These are phyloP conservation scores for Idaea dimidiata DNA, from an alignment of 2,888 invertebrate genomes.

Conservation along the genomic window DNA sequence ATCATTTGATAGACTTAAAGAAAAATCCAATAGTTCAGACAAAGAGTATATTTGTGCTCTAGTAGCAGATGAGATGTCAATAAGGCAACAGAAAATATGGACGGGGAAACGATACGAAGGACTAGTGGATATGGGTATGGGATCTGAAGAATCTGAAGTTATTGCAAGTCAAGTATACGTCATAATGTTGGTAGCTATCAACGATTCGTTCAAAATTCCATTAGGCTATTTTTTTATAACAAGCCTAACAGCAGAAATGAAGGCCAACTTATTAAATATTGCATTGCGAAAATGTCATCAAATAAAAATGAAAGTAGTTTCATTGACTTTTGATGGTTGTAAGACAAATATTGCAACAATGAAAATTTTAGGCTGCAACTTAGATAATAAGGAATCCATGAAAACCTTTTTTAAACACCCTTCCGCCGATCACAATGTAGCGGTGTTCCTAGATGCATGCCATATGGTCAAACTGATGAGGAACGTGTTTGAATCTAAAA, in stretches of 20 bases:
- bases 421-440: slow-evolving; percentile 12
- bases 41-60: slow-evolving; percentile 9
- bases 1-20: slow-evolving; percentile 13
- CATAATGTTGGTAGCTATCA: slow-evolving; percentile 20
- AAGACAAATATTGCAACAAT: slow-evolving; percentile 3
- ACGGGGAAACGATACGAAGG: slow-evolving; percentile 20
- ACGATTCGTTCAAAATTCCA: slow-evolving; percentile 25
- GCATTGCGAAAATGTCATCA: slow-evolving; percentile 14
- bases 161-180: slow-evolving; percentile 26
- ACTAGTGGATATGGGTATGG: slow-evolving; percentile 14
- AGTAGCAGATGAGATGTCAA: slow-evolving; percentile 27
- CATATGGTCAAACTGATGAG: slow-evolving; percentile 25
- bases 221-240: slow-evolving; percentile 25
- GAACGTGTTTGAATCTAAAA: slow-evolving; percentile 13
- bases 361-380: slow-evolving; percentile 17
- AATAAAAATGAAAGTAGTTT: slow-evolving; percentile 12
- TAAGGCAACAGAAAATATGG: slow-evolving; percentile 27
- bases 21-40: slow-evolving; percentile 6
- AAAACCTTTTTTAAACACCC: slow-evolving; percentile 22
- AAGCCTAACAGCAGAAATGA: slow-evolving; percentile 16
- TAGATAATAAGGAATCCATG: slow-evolving; percentile 9
- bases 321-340: slow-evolving; percentile 9
- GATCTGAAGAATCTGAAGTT: slow-evolving; percentile 13
- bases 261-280: slow-evolving; percentile 16
- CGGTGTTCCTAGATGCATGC: slow-evolving; percentile 13